Conservation (phyloP, 1,140 invertebrate genomes). For the Philotrypesis tridentata region DNA sequence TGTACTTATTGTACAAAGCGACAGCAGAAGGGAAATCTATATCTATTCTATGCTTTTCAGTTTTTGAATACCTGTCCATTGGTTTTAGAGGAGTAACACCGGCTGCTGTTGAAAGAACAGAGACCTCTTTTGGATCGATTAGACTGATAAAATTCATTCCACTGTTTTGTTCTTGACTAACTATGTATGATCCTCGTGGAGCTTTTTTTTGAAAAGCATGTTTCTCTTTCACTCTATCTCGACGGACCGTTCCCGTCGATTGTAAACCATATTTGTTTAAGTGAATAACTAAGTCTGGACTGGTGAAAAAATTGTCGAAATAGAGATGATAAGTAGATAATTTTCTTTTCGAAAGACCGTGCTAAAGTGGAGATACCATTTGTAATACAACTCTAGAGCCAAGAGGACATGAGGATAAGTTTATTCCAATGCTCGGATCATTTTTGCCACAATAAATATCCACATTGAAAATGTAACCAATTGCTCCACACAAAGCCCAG, state of each 20-base stretch:
- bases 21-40: background rate
- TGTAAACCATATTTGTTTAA: slow-evolving; percentile 39
- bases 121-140: slow-evolving; percentile 44
- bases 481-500: slow-evolving; percentile 44
- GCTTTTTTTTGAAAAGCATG: slow-evolving; percentile 24
- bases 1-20: slow-evolving; percentile 17
- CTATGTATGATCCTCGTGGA: slow-evolving; percentile 28
- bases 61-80: slow-evolving; percentile 8
- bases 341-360: slow-evolving; percentile 38
- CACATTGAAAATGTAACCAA: slow-evolving; percentile 47
- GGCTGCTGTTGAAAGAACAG: slow-evolving; percentile 31
- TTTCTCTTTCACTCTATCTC: slow-evolving; percentile 46
- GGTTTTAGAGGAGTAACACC: slow-evolving; percentile 1
- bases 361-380: slow-evolving; percentile 15
- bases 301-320: slow-evolving; percentile 46
- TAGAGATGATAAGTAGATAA: slow-evolving; percentile 41
- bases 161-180: slow-evolving; percentile 45
- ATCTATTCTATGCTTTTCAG: background rate
- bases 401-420: slow-evolving; percentile 20
- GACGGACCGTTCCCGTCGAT: slow-evolving; percentile 33
- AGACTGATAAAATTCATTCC: no score
- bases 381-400: slow-evolving; percentile 36
- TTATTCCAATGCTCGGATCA: slow-evolving; percentile 10
- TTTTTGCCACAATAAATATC: slow-evolving; percentile 50
- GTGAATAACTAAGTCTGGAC: slow-evolving; percentile 42